Evolutionary conservation across 2,797 vertebrate species (phyloP), one percentile per base, ranked within the genome.

Genomic region (Phalanger gymnotis): DNA sequence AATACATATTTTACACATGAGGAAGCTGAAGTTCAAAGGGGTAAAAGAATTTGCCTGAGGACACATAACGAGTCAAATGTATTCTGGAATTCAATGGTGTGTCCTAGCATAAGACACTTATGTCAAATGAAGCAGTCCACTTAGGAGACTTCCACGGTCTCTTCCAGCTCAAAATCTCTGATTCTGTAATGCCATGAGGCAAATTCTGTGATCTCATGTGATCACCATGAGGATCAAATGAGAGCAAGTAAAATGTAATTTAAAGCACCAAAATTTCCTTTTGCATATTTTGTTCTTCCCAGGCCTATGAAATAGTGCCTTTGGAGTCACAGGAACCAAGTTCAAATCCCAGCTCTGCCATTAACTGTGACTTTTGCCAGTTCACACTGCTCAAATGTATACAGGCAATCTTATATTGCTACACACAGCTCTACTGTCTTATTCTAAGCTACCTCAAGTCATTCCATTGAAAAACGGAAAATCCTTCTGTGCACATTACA

Each of bases 391-490:
- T 34, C 22, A n/a, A 96, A 93, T 93, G 94, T 61, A 87, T 94
- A 95, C 98, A 98, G 98, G 98, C 98, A 98, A 98, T 98, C 98
- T 98, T 96, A 87, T 94, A 53, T 11, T 90, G 9, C 87, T 28
- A 3, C 81, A 5, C 0, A 40, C 54, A 3, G 31, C 61, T 28
- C 53, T 95, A 93, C 25, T 5, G 94, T 91, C 2, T 66, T 90
- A 94, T 53, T 90, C 96, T 53, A 10, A 90, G 91, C 1, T 94
- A 73, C 97, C 95, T 66, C 2, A 16, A 57, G 66, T 53, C 25
- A 0, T 73, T 54, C 90, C 0, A 58, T 22, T 92, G 73, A 92
- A 94, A 95, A 93, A 90, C 92, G 5, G 96, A 94, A 97, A 96
- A 93, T 95, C 66, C 96, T 90, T 96, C 61, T 89, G 94, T 94